Conservation (phyloP, 2,113 vertebrate species). For the Lepus americanus region DNA sequence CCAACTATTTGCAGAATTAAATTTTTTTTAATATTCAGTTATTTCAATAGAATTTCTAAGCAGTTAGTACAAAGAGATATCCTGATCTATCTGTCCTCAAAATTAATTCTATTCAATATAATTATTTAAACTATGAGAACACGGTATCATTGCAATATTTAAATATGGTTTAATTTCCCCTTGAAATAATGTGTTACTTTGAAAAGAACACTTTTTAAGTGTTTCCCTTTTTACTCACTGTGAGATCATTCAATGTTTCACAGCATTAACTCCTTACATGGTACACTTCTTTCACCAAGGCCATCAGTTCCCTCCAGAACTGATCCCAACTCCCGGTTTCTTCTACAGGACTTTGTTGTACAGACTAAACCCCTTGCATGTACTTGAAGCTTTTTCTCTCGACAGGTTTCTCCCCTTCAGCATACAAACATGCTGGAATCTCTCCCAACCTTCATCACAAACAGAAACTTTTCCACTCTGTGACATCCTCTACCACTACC, state of each 20-base stretch:
- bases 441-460: background rate
- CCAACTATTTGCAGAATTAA: constrained; percentile 53
- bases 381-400: background rate
- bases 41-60: constrained; percentile 47
- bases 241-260: background rate
- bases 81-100: constrained; percentile 54
- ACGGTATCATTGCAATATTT: background rate
- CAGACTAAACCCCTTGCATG: background rate
- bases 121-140: constrained; percentile 43
- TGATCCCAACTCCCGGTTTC: background rate
- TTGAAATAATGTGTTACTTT: background rate
- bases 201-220: constrained; percentile 26
- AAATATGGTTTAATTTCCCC: background rate
- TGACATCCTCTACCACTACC: background rate
- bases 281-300: background rate
- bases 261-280: background rate
- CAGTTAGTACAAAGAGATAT: constrained; percentile 20
- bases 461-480: background rate
- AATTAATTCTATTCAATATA: constrained; percentile 47
- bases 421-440: background rate
- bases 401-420: background rate
- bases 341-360: background rate
- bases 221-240: background rate
- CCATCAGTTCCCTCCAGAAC: background rate
- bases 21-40: constrained; percentile 29